These are phyloP conservation scores for Benthosema pterotum DNA, from an alignment of 2,797 vertebrate species.

Conservation along the genomic window DNA sequence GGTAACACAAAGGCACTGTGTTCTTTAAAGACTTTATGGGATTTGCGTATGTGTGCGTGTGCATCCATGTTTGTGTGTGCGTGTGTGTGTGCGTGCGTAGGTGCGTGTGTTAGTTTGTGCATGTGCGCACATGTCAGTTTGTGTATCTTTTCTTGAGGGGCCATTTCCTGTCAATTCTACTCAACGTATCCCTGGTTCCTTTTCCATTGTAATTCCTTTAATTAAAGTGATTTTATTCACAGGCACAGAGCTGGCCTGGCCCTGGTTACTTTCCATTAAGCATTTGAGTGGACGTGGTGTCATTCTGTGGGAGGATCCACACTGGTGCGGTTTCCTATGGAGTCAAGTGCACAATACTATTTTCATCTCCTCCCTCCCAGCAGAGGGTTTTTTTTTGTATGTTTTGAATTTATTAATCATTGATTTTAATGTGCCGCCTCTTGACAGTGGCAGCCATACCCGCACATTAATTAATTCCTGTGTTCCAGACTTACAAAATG, in stretches of 20 bases:
- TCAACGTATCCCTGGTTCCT: slow-evolving; percentile 74
- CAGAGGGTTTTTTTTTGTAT: slow-evolving; percentile 89
- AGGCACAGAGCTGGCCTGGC: slow-evolving; percentile 84
- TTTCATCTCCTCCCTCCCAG: slow-evolving; percentile 88
- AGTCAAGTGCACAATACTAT: slow-evolving; percentile 81
- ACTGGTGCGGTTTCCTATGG: slow-evolving; percentile 83
- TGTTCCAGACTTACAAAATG: slow-evolving; percentile 82
- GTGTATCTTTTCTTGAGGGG: slow-evolving; percentile 51
- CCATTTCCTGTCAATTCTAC: slow-evolving; percentile 80
- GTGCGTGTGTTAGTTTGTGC: slow-evolving; percentile 27
- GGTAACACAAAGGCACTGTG: slow-evolving; percentile 66
- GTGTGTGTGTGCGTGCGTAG: slow-evolving; percentile 26
- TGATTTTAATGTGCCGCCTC: slow-evolving; percentile 87
- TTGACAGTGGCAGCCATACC: slow-evolving; percentile 85
- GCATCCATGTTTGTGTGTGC: slow-evolving; percentile 31
- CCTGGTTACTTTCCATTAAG: slow-evolving; percentile 86
- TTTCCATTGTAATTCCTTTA: slow-evolving; percentile 87
- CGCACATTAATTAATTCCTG: slow-evolving; percentile 85
- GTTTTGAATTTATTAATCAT: slow-evolving; percentile 91
- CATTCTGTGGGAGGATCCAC: slow-evolving; percentile 81
- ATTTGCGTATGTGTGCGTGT: slow-evolving; percentile 34
- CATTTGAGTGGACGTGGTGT: slow-evolving; percentile 84
- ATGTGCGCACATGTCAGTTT: slow-evolving; percentile 52
- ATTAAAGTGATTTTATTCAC: slow-evolving; percentile 90
- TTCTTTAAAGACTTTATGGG: slow-evolving; percentile 77